Base-by-base conservation (phyloP, 2,888 invertebrate genomes). In the Sialis lutaria region DNA sequence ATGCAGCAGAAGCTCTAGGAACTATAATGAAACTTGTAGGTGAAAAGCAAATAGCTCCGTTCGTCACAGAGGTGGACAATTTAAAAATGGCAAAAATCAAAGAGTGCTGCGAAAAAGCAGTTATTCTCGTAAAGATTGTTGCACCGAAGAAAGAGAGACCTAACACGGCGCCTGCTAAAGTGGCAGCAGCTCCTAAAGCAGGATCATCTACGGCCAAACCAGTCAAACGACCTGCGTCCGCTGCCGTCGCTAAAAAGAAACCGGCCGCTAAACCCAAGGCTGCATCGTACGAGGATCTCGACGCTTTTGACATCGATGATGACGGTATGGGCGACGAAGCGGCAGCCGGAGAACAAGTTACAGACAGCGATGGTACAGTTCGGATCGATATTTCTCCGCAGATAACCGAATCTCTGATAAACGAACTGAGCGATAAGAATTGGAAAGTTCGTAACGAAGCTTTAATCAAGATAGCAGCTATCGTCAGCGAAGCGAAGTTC, bases 11-110 rank as follows among this genome's bases (percentile, higher is more conserved):
- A 60, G 95, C 96, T 0, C 65, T 98, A 10, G 98, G 97, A 7
- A 93, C 92, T 0, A 79, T 91, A 1, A 82, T 92, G 70, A 95
- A 93, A 64, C 75, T 95, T 5, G 85, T 96, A 8, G 88, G 95
- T 1, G 96, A 97, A 59, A 93, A 92, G 64, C 77, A 80, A 37
- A 79, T 97, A 49, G 74, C 74, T 42, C 86, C 90, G 0, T 88
- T 90, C 60, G 72, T 96, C 22, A 77, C 79, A 1, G 96, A 96
- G 61, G 65, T 97, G 1, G 97, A 98, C 61, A 76, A 78, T 40
- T 67, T 93, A 33, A 97, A 96, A 67, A 83, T 93, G 75, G 76
- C 80, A 42, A 97, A 95, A 69, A 84, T 97, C 42, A 91, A 90
- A 64, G 97, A 97, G 62, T 87, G 78, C 58, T 83, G 84, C 55